Base-by-base conservation (phyloP, 2,797 vertebrate genomes). In the Danio aesculapii region DNA sequence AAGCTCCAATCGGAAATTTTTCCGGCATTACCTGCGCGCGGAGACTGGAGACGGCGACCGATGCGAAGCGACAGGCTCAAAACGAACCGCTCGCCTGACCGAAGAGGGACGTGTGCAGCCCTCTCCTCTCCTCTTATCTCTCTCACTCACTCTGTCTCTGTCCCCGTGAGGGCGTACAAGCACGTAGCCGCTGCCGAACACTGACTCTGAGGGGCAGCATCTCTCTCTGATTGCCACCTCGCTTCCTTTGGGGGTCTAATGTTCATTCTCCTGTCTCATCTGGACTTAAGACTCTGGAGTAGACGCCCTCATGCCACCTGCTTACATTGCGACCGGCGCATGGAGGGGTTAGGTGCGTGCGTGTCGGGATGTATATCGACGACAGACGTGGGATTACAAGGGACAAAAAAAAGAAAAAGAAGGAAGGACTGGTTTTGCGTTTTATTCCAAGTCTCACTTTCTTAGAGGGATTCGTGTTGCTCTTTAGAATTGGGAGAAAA, bases 41-140 rank as follows among this genome's bases (percentile, higher is more conserved):
- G 94, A 94, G 94, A 93, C 91, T 94, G 93, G 93, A 90, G 95
- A 93, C 94, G 93, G 90, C 85, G 83, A 87, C 81, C 84, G 90
- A 91, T 90, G 89, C 81, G 68, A 86, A 83, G 21, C 71, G 74
- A 85, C 87, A 88, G 89, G 91, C 90, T 90, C 88, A 88, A 84
- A 86, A 79, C 83, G 79, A 81, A 86, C 88, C 86, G 88, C 89
- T 89, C 90, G 87, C 86, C 90, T 86, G 90, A 90, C 81, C 69
- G 81, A 75, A 94, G 92, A 94, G 94, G 94, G 95, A 93, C 94
- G 95, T 47, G 95, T 47, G 90, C 94, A 92, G 93, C 94, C 94
- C 94, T 95, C 94, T 95, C 90, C 81, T 86, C 87, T 75, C 86
- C 95, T 94, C 92, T n/a, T 92, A 91, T 90, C 92, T 94, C 85